Evolutionary conservation across 2,113 vertebrate species (phyloP), one percentile per base, ranked within the genome.

Genomic region (Pachyramphus minor): DNA sequence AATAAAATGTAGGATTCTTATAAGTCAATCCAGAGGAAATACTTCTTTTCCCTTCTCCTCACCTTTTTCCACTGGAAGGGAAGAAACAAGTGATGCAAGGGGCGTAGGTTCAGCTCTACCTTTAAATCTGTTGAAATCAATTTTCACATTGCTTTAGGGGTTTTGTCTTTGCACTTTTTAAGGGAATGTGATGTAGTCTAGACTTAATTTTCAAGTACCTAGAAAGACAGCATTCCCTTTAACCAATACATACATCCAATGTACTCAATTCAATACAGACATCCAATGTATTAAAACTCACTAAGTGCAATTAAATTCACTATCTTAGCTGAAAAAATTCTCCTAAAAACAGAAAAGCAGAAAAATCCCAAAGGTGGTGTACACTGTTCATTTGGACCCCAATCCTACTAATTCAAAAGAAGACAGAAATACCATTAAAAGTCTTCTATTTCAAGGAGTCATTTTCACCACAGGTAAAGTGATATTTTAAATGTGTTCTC

Each of bases 391-490:
- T 59, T 20, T 8, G 6, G 33, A 77, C 10, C 11, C 22, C 31
- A 47, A 39, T 74, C 79, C n/a, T 62, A 63, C 69, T 50, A 74
- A 87, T 52, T 27, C n/a, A 63, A 87, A 55, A 55, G 2, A 12
- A 45, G 15, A 52, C 12, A 89, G 28, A 90, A 94, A 82, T 45
- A 53, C 12, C 27, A 86, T 33, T 68, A 39, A 37, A 72, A 83
- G 21, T 41, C 58, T 23, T 68, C 31, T 71, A 10, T 60, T 77
- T 58, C 5, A 4, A 92, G 62, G 4, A 79, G 35, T 75, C 33
- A 74, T 95, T 82, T 74, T 85, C 53, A 62, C 37, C 39, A 49
- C 78, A 93, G 94, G 94, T 95, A 73, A 89, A 83, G 47, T 4
- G 30, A 12, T 31, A 75, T 39, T 93, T 90, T 9, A 22, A 39